Evolutionary conservation across 2,888 invertebrate genomes (phyloP).

Genomic region (Acleris sparsana): DNA sequence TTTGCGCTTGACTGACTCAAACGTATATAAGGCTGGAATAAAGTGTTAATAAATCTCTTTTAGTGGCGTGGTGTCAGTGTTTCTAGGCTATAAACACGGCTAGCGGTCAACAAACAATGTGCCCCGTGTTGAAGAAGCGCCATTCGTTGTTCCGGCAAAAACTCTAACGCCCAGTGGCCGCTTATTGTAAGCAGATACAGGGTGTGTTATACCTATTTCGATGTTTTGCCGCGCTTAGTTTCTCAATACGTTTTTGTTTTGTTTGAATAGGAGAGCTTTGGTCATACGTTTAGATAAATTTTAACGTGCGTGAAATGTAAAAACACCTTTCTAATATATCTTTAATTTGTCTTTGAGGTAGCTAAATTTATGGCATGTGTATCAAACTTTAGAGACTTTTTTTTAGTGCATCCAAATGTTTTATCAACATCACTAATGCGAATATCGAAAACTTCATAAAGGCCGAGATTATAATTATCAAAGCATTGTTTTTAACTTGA

Average conservation of each 20-base stretch:
- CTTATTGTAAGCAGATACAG: slow-evolving; percentile 35
- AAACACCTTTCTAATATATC: too few relatives aligned
- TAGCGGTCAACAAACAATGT: slow-evolving; percentile 69
- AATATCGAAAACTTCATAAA: too few relatives aligned
- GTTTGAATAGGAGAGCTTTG: background rate
- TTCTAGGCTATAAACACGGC: slow-evolving; percentile 65
- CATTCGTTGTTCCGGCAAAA: slow-evolving; percentile 68
- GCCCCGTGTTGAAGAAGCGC: slow-evolving; percentile 61
- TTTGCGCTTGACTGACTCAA: slow-evolving; percentile 54
- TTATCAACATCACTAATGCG: too few relatives aligned
- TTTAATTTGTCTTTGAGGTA: too few relatives aligned
- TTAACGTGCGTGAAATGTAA: too few relatives aligned
- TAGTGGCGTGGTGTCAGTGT: slow-evolving; percentile 54
- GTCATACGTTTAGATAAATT: too few relatives aligned
- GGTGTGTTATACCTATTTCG: slow-evolving; percentile 14
- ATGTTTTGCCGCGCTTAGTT: slow-evolving; percentile 6
- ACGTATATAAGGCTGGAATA: slow-evolving; percentile 51
- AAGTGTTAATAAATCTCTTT: slow-evolving; percentile 60
- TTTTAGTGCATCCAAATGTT: too few relatives aligned
- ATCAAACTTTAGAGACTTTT: too few relatives aligned
- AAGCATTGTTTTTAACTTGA: too few relatives aligned
- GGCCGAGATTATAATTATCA: too few relatives aligned
- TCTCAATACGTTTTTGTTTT: background rate
- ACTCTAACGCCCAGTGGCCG: slow-evolving; percentile 48
- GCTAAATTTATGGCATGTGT: too few relatives aligned